Conservation (phyloP, 2,888 invertebrate genomes). For the Sarcophaga caerulescens region DNA sequence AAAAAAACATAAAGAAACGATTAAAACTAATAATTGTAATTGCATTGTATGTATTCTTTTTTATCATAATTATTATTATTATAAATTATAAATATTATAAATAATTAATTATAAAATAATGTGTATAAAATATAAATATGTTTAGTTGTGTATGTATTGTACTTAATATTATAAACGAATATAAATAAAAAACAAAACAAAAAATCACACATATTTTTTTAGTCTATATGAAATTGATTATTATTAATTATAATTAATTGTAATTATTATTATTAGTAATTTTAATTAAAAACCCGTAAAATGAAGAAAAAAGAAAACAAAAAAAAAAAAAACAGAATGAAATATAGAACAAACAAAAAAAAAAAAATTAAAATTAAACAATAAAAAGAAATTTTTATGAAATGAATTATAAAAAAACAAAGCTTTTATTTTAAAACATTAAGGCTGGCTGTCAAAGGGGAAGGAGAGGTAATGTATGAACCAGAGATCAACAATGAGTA, state of each 20-base stretch:
- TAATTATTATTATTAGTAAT: constrained; percentile 62
- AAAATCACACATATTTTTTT: constrained; percentile 75
- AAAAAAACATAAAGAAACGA: constrained; percentile 36
- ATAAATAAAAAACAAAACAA: constrained; percentile 63
- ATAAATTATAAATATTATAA: constrained; percentile 48
- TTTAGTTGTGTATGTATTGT: constrained; percentile 66
- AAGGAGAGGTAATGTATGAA: not conserved
- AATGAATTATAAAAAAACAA: constrained; percentile 76
- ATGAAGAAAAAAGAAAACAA: constrained; percentile 70
- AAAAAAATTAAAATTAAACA: constrained; percentile 72
- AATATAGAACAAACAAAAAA: constrained; percentile 72
- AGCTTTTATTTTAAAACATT: no score
- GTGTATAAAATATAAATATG: constrained; percentile 70
- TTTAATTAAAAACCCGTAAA: constrained; percentile 70
- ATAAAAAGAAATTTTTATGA: constrained; percentile 77
- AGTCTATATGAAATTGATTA: constrained; percentile 70
- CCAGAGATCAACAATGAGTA: no score
- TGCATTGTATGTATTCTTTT: constrained; percentile 67
- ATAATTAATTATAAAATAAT: constrained; percentile 63
- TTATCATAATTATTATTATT: not conserved
- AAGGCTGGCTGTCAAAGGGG: no score
- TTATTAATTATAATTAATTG: not conserved
- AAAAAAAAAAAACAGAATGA: constrained; percentile 66
- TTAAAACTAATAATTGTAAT: constrained; percentile 36
- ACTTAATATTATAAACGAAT: constrained; percentile 66